Percentiles rank a stretch among this genome's conserved stretches.
Conservation (phyloP, 2,888 invertebrate species). For the Ephialtes manifestator region DNA sequence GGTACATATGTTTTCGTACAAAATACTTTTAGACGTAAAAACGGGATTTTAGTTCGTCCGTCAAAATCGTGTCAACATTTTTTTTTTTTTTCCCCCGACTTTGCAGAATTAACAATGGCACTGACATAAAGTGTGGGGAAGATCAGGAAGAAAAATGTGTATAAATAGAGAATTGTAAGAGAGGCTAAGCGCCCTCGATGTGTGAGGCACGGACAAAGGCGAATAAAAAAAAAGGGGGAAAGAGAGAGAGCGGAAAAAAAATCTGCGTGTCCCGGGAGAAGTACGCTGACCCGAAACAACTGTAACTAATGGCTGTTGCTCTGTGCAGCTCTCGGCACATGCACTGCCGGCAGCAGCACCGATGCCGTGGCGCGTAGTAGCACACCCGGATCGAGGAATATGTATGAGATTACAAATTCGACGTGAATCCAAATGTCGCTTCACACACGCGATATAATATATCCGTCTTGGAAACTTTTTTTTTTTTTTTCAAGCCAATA, state of each 20-base stretch:
- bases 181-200: conserved; percentile 58
- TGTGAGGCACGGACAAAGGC: conserved; percentile 31
- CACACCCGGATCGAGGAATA: conserved; percentile 60
- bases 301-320: conserved; percentile 68
- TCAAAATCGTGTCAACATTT: conserved; percentile 41
- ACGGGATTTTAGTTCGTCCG: conserved; percentile 19
- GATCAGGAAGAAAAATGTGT: conserved; percentile 6
- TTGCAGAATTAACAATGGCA: neutral
- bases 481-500: conserved; percentile 13
- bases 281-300: conserved; percentile 68
- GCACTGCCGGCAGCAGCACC: conserved; percentile 44
- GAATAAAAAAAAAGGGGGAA: conserved; percentile 24
- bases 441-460: conserved; percentile 68
- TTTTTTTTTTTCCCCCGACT: conserved; percentile 9
- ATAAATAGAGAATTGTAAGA: conserved; percentile 32
- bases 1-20: neutral
- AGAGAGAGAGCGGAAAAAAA: conserved; percentile 31
- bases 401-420: conserved; percentile 70
- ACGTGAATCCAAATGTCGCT: conserved; percentile 68
- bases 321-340: conserved; percentile 61
- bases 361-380: conserved; percentile 30
- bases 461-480: conserved; percentile 55
- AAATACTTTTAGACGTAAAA: neutral
- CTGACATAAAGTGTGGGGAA: conserved; percentile 4
- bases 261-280: conserved; percentile 60